Conservation (phyloP, 1,140 invertebrate species). For the Dryas iulia region DNA sequence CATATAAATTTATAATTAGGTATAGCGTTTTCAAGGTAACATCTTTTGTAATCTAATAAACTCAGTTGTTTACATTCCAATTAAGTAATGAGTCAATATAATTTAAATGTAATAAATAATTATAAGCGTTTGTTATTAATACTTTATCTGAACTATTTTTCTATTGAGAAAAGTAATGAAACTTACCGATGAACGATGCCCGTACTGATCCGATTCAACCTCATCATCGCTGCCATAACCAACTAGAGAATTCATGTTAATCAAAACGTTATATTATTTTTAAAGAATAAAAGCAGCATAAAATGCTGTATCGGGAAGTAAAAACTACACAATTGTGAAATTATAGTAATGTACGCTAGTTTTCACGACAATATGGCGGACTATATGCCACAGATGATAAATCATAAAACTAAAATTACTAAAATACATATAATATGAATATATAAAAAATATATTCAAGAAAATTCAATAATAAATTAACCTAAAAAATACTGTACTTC, state of each 20-base stretch:
- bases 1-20: neutral
- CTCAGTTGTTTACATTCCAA: neutral
- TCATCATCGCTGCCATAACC: slow-evolving; percentile 84
- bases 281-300: neutral
- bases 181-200: slow-evolving; percentile 56
- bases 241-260: slow-evolving; percentile 80
- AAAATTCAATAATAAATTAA: too few species aligned
- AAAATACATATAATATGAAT: neutral
- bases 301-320: neutral
- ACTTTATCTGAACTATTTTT: too few species aligned
- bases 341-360: neutral
- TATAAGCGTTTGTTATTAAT: neutral
- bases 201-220: slow-evolving; percentile 70
- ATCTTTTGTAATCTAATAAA: neutral
- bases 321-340: neutral
- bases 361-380: neutral
- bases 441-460: too few species aligned
- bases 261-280: neutral
- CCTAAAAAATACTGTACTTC: too few species aligned
- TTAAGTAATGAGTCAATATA: too few species aligned
- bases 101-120: too few species aligned
- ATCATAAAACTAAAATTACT: neutral
- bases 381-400: neutral
- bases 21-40: neutral
- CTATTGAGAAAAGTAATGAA: neutral